A percentile compares a stretch with the other conserved stretches of the same genome.
phyloP scores from a whole-genome alignment of 2,113 vertebrate species.

The Peromyscus leucopus region DNA sequence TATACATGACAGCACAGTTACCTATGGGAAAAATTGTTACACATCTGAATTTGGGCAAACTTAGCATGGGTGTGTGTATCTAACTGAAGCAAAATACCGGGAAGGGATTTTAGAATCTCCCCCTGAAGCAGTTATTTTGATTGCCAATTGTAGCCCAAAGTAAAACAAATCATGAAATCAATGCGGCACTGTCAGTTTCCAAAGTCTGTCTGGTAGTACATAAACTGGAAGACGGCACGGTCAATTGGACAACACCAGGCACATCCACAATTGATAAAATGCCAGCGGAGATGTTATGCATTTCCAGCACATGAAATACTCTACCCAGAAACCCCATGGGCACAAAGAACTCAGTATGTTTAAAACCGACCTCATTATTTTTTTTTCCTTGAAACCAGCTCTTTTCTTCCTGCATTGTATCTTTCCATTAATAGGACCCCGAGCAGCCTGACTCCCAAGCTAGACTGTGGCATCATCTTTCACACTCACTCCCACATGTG shows the following conservation, averaged over 20 bases:
- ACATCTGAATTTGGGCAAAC: background rate
- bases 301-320: slow-evolving; percentile 38
- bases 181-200: background rate
- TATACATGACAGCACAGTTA: background rate
- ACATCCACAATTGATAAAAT: slow-evolving; percentile 24
- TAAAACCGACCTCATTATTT: slow-evolving; percentile 50
- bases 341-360: background rate
- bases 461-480: background rate
- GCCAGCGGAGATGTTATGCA: slow-evolving; percentile 14
- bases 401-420: background rate
- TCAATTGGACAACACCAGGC: background rate
- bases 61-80: background rate
- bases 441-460: background rate
- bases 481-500: background rate
- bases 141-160: background rate
- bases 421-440: slow-evolving; percentile 8
- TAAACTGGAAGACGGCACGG: background rate
- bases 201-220: slow-evolving; percentile 45
- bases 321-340: background rate
- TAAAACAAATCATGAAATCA: slow-evolving; percentile 59
- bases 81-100: slow-evolving; percentile 21
- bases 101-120: slow-evolving; percentile 16
- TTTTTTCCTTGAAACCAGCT: slow-evolving; percentile 14
- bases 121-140: background rate
- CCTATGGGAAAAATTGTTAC: background rate